Conservation (phyloP, 2,797 vertebrate species). For the Anguilla anguilla region DNA sequence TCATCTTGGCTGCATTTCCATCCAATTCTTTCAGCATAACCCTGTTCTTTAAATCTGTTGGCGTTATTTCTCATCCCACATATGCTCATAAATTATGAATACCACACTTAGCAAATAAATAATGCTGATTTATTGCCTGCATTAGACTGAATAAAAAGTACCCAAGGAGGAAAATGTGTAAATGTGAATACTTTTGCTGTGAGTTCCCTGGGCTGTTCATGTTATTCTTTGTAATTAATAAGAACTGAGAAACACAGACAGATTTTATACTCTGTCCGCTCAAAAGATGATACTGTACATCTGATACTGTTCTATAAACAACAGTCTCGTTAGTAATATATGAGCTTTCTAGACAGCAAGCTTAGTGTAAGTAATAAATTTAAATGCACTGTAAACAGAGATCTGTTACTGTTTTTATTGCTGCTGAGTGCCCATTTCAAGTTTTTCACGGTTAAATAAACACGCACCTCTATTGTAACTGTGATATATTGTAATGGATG, state of each 20-base stretch:
- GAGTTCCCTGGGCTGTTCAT: not conserved
- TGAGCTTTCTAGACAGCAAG: not conserved
- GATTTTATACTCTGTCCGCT: not conserved
- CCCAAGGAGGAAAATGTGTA: not conserved
- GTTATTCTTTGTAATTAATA: not conserved
- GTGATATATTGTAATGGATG: not conserved
- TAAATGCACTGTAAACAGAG: constrained; percentile 6
- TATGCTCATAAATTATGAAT: too few relatives aligned
- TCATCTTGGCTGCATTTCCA: too few relatives aligned
- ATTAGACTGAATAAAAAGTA: not conserved
- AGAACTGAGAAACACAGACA: not conserved
- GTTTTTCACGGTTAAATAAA: not conserved
- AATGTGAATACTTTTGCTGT: not conserved
- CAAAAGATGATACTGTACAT: not conserved
- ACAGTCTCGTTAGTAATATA: not conserved
- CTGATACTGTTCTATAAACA: constrained; percentile 3
- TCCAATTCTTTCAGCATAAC: too few relatives aligned
- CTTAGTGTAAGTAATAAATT: constrained; percentile 5
- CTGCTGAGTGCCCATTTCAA: not conserved
- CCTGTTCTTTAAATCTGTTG: too few relatives aligned
- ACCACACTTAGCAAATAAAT: too few relatives aligned
- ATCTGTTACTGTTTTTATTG: constrained; percentile 14
- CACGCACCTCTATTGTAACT: not conserved
- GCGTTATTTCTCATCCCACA: too few relatives aligned
- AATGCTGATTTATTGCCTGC: too few relatives aligned